Conservation (phyloP, 2,888 invertebrate genomes). For the Lasioglossum zephyrum region DNA sequence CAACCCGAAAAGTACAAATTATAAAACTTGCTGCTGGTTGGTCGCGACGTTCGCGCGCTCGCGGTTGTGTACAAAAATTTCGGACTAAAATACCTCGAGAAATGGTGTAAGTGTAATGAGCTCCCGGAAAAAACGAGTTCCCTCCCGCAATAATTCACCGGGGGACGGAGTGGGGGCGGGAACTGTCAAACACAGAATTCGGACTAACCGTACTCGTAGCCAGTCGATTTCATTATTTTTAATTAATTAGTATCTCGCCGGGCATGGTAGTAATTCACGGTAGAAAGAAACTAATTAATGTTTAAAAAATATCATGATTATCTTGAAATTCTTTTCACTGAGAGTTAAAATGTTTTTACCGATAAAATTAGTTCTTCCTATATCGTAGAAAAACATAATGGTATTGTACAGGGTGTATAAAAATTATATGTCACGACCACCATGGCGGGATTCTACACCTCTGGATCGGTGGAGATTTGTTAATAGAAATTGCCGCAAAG, state of each 20-base stretch:
- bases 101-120: conserved; percentile 21
- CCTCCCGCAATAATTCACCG: conserved; percentile 14
- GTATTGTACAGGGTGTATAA: too few species aligned
- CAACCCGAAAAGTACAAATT: not conserved
- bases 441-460: too few species aligned
- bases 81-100: not conserved
- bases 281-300: not conserved
- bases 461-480: too few species aligned
- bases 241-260: conserved; percentile 29
- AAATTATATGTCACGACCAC: too few species aligned
- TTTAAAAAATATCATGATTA: not conserved
- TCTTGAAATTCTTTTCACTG: not conserved
- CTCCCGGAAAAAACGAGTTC: conserved; percentile 16
- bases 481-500: too few species aligned
- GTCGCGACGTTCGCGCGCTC: not conserved
- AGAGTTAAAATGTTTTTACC: not conserved
- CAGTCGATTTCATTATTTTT: conserved; percentile 25
- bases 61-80: conserved; percentile 18
- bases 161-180: not conserved
- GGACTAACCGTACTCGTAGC: not conserved
- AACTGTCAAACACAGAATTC: conserved; percentile 24
- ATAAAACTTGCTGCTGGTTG: not conserved
- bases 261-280: not conserved
- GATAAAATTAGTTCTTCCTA: not conserved
- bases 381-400: too few species aligned